A percentile compares a stretch with the other conserved stretches of the same genome.
These are phyloP conservation scores for Sinhomidia bicolor DNA, from an alignment of 2,888 invertebrate genomes.

Conservation along the genomic window DNA sequence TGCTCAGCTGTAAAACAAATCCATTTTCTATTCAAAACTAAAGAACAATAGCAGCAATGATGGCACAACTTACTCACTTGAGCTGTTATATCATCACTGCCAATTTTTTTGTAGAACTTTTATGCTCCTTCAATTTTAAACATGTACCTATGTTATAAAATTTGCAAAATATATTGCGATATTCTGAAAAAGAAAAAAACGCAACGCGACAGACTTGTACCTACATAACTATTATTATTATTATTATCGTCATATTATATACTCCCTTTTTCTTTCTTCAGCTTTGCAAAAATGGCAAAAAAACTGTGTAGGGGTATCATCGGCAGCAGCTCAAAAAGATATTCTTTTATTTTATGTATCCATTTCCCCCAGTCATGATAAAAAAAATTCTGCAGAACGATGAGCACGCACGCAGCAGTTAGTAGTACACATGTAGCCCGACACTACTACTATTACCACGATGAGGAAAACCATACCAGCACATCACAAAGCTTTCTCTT, in stretches of 20 bases:
- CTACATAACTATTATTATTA: neutral
- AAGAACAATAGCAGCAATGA: neutral
- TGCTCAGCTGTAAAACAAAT: constrained; percentile 29
- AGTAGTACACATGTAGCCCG: neutral
- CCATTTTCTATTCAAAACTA: neutral
- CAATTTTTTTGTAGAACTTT: constrained; percentile 20
- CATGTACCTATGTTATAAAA: neutral
- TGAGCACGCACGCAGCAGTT: no score
- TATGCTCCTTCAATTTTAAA: neutral
- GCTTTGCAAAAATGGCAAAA: neutral
- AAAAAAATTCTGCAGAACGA: neutral
- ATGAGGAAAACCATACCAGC: neutral
- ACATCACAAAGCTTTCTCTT: neutral
- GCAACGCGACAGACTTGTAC: constrained; percentile 15
- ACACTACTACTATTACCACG: neutral
- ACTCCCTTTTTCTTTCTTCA: neutral
- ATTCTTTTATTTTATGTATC: constrained; percentile 15
- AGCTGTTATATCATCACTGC: constrained; percentile 41
- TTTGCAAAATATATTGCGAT: neutral
- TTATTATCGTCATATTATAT: no score
- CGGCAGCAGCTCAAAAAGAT: no score
- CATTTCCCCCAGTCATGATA: constrained; percentile 53
- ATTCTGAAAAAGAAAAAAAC: constrained; percentile 21
- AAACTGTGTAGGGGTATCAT: no score
- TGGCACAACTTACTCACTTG: constrained; percentile 4